phyloP scores from a whole-genome alignment of 2,888 invertebrate species.

The Aphidoletes aphidimyza region DNA sequence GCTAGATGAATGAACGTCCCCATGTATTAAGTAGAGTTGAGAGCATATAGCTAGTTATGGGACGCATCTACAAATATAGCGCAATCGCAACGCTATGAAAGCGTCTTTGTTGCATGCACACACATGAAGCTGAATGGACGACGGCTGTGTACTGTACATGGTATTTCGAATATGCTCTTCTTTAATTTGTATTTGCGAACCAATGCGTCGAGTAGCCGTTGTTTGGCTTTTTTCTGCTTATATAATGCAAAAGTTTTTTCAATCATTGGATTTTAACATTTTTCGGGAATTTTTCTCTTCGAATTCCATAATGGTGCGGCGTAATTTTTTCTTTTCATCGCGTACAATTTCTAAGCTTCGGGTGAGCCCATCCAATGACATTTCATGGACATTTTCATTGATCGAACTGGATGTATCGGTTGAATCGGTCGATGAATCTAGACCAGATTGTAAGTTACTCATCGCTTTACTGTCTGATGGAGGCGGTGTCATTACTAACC shows the following conservation, averaged over 20 bases:
- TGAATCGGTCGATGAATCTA: conserved; percentile 63
- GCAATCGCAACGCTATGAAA: no score
- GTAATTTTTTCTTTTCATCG: conserved; percentile 83
- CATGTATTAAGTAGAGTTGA: no score
- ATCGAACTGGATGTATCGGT: conserved; percentile 63
- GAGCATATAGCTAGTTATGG: no score
- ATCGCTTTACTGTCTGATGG: conserved; percentile 55
- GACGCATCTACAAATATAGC: no score
- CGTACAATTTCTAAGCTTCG: conserved; percentile 75
- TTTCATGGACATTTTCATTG: conserved; percentile 74
- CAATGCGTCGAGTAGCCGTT: conserved; percentile 88
- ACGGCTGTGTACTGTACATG: conserved; percentile 87
- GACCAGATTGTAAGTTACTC: conserved; percentile 58
- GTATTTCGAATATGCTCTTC: no score
- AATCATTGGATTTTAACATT: conserved; percentile 85
- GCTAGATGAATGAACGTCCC: no score
- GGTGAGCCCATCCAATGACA: conserved; percentile 77
- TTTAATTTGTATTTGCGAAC: no score
- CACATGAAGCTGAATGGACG: no score
- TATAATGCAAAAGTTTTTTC: conserved; percentile 84
- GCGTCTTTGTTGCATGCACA: no score
- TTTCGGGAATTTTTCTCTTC: conserved; percentile 85
- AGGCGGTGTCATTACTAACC: no score
- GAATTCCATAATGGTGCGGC: conserved; percentile 84
- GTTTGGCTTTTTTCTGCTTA: conserved; percentile 89